Evolutionary conservation across 2,113 vertebrate genomes (phyloP).

Genomic region (Cygnus atratus): DNA sequence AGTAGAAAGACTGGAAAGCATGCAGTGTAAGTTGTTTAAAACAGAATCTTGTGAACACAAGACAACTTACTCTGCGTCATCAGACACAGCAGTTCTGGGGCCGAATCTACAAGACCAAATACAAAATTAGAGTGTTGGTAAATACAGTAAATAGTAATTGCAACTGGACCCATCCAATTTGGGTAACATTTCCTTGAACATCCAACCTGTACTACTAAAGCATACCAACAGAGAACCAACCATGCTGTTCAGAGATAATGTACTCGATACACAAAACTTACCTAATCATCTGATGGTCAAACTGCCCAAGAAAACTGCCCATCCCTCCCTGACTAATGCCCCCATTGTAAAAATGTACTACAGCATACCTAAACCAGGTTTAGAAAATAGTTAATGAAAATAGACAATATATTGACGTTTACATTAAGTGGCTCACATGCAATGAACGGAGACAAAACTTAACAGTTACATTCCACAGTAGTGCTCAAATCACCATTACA

Average conservation of each 20-base stretch:
- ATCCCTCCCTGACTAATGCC: not conserved
- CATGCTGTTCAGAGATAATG: not conserved
- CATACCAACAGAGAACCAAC: not conserved
- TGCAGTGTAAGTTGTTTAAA: slow-evolving; percentile 76
- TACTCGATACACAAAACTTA: not conserved
- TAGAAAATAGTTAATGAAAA: not conserved
- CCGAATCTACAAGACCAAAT: slow-evolving; percentile 90
- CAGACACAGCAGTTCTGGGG: slow-evolving; percentile 90
- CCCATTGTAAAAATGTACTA: not conserved
- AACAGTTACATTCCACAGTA: not conserved
- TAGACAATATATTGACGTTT: not conserved
- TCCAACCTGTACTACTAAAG: not conserved
- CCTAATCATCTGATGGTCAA: not conserved
- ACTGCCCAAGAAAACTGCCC: not conserved
- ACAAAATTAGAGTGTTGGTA: slow-evolving; percentile 76
- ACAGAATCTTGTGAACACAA: slow-evolving; percentile 64
- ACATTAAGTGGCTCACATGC: not conserved
- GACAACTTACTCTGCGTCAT: slow-evolving; percentile 94
- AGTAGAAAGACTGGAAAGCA: slow-evolving; percentile 73
- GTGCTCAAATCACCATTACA: not conserved
- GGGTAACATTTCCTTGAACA: not conserved
- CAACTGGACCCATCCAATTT: not conserved
- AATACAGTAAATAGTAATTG: slow-evolving; percentile 13
- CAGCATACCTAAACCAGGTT: not conserved
- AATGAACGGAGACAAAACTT: not conserved